These are phyloP conservation scores for Tamandua tetradactyla DNA, from an alignment of 2,797 vertebrate genomes.

Conservation along the genomic window DNA sequence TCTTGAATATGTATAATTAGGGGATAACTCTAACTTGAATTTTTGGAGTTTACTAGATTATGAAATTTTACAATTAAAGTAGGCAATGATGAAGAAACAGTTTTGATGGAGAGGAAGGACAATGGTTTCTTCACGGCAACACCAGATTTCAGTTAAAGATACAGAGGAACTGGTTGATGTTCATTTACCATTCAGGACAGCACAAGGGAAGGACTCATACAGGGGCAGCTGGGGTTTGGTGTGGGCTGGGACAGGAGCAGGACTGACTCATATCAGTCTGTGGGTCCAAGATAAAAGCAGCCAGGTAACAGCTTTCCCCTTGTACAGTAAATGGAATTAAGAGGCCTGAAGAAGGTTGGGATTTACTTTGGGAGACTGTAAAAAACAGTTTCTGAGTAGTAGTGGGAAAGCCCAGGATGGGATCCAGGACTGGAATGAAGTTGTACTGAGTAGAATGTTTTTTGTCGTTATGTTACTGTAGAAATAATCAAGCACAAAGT, in stretches of 20 bases:
- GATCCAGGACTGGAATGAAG: background rate
- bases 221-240: background rate
- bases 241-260: background rate
- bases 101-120: background rate
- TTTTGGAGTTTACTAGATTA: background rate
- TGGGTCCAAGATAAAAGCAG: background rate
- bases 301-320: background rate
- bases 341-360: background rate
- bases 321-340: background rate
- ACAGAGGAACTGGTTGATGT: background rate
- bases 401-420: background rate
- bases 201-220: background rate
- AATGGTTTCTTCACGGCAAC: background rate
- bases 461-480: background rate
- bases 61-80: background rate
- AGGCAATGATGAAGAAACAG: background rate
- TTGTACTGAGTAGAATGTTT: background rate
- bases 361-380: background rate
- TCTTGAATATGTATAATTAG: background rate
- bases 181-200: background rate
- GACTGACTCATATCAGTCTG: background rate
- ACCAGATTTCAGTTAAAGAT: background rate
- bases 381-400: background rate
- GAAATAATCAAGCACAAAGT: background rate
- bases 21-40: background rate